These are phyloP conservation scores for Notolabrus celidotus DNA, from an alignment of 2,797 vertebrate genomes.

Conservation along the genomic window DNA sequence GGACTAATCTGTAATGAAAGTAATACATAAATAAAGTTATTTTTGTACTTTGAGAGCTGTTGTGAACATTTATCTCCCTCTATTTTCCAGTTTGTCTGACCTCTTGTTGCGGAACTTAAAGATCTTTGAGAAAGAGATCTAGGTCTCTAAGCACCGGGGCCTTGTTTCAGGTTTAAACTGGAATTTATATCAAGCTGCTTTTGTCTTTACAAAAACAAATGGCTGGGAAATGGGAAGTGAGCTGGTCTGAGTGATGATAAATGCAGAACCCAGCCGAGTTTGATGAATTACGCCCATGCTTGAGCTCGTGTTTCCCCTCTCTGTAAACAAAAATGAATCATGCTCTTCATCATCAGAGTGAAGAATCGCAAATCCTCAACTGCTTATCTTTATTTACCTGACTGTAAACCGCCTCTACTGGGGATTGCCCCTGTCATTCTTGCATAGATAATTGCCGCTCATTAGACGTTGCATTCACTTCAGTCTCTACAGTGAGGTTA, in stretches of 20 bases:
- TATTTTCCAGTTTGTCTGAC: conserved; percentile 22
- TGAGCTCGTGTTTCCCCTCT: conserved; percentile 50
- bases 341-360: conserved; percentile 48
- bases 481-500: conserved; percentile 23
- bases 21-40: conserved; percentile 49
- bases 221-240: conserved; percentile 69
- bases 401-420: conserved; percentile 34
- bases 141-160: conserved; percentile 37
- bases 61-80: conserved; percentile 40
- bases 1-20: neutral
- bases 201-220: conserved; percentile 64
- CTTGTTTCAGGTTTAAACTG: conserved; percentile 43
- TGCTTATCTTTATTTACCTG: conserved; percentile 63
- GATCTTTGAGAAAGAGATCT: conserved; percentile 6
- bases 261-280: conserved; percentile 51
- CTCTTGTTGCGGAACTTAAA: conserved; percentile 25
- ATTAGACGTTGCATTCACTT: conserved; percentile 38
- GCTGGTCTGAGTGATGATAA: conserved; percentile 50
- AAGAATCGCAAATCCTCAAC: conserved; percentile 39
- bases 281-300: conserved; percentile 57
- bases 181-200: conserved; percentile 53
- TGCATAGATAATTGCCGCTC: conserved; percentile 37
- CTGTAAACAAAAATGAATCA: conserved; percentile 65
- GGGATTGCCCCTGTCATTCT: conserved; percentile 22
- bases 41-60: conserved; percentile 26